Evolutionary conservation across 1,140 invertebrate species (phyloP).

Genomic region (Polypedilum vanderplanki): DNA sequence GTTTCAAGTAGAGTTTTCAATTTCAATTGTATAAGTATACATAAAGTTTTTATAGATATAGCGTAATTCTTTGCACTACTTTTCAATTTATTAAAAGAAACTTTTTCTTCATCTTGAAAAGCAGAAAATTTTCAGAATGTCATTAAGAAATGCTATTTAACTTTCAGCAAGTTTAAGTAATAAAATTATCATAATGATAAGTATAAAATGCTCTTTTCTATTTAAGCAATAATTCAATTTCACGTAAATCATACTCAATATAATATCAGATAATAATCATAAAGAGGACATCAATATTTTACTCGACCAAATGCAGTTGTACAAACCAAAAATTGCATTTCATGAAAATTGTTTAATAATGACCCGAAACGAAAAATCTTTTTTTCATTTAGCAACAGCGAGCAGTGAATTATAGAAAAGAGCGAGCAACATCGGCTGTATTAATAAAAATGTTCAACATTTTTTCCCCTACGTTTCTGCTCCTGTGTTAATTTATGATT

Average conservation of each 20-base stretch:
- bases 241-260: conserved; percentile 18
- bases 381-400: not conserved
- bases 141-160: not conserved
- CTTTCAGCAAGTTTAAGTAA: not conserved
- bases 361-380: conserved; percentile 11
- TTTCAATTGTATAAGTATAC: no score
- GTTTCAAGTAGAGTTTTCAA: no score
- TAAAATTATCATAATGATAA: not conserved
- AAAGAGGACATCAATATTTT: not conserved
- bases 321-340: not conserved
- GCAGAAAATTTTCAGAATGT: not conserved
- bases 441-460: not conserved
- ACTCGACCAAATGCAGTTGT: not conserved
- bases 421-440: not conserved
- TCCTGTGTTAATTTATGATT: not conserved
- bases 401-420: not conserved
- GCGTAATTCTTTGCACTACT: not conserved
- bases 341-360: conserved; percentile 20
- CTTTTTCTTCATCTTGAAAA: not conserved
- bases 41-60: no score
- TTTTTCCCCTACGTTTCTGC: not conserved
- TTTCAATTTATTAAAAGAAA: not conserved
- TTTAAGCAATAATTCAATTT: conserved; percentile 1
- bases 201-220: not conserved
- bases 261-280: not conserved